Base-by-base conservation (phyloP, 2,113 vertebrate genomes). In the Rynchops niger region DNA sequence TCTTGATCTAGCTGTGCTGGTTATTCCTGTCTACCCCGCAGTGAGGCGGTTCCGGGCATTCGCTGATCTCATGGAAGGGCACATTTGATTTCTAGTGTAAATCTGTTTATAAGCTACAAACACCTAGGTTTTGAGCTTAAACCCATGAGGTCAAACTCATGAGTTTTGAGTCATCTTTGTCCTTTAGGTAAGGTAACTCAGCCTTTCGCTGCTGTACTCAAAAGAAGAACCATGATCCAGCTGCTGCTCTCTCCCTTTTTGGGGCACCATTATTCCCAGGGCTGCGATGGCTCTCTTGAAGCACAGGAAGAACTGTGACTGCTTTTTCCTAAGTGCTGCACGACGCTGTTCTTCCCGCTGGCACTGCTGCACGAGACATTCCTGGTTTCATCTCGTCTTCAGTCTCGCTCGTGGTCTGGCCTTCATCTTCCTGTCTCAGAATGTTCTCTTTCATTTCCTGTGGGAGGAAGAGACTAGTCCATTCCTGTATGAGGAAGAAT, bases 381-480 rank as follows among this genome's bases (percentile, higher is more conserved):
- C 15, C 9, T 40, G 50, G 59, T 82, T 93, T 80, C 85, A 79
- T 71, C 76, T 89, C 0, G 2, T 71, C 76, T 81, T 86, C 7
- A 1, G 84, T 93, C 82, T 72, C 6, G 1, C 13, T 83, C 72
- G 42, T 63, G 82, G 58, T 65, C 40, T 82, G 74, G 55, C 42
- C 63, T 86, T 93, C 70, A 63, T 72, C 43, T 84, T 93, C 26
- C 63, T 47, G 65, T 73, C 49, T 73, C 74, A 61, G 38, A 91
- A 61, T n/a, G 56, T 78, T 95, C 82, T 53, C 43, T 95, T 90
- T 96, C 90, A 96, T 96, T 97, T 96, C 90, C 94, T 96, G 61
- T 67, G 29, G 47, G 49, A 91, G 84, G 86, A 90, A 94, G 56
- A 61, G n/a, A 61, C 32, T 16, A 12, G 50, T 84, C 66, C 65